Evolutionary conservation across 2,113 vertebrate genomes (phyloP).

Genomic region (Gopherus flavomarginatus): DNA sequence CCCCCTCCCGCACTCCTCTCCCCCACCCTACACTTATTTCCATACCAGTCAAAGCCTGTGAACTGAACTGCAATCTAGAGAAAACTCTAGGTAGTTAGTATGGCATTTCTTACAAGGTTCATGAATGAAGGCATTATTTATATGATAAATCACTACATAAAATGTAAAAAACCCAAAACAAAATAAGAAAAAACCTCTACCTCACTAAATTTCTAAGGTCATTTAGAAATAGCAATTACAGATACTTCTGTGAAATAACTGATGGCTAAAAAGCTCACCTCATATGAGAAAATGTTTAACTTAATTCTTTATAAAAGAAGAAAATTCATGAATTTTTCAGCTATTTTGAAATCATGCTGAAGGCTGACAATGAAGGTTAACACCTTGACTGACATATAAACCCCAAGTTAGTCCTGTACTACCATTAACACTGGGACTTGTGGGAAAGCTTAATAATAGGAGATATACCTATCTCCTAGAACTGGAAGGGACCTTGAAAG

Average conservation of each 20-base stretch:
- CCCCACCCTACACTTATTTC: not conserved
- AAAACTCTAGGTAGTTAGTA: fast-evolving
- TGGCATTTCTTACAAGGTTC: not conserved
- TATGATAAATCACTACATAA: not conserved
- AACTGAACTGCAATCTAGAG: not conserved
- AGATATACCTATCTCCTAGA: too few relatives aligned
- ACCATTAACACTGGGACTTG: constrained; percentile 34
- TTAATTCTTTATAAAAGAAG: constrained; percentile 68
- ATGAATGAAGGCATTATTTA: not conserved
- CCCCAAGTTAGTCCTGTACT: constrained; percentile 33
- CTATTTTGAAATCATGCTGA: constrained; percentile 78
- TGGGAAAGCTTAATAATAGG: not conserved
- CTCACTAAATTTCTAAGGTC: not conserved
- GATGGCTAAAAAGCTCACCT: constrained; percentile 63
- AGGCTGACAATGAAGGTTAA: constrained; percentile 78
- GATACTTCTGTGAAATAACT: constrained; percentile 30
- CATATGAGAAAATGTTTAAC: constrained; percentile 75
- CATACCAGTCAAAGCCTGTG: fast-evolving
- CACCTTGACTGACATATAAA: constrained; percentile 51
- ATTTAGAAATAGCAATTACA: constrained; percentile 21
- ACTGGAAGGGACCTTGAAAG: too few relatives aligned
- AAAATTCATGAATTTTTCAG: constrained; percentile 77
- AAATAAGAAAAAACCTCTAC: not conserved
- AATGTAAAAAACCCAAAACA: not conserved
- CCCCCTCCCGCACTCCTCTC: not conserved